phyloP scores from a whole-genome alignment of 2,888 invertebrate genomes.

The Euzophera pinguis region DNA sequence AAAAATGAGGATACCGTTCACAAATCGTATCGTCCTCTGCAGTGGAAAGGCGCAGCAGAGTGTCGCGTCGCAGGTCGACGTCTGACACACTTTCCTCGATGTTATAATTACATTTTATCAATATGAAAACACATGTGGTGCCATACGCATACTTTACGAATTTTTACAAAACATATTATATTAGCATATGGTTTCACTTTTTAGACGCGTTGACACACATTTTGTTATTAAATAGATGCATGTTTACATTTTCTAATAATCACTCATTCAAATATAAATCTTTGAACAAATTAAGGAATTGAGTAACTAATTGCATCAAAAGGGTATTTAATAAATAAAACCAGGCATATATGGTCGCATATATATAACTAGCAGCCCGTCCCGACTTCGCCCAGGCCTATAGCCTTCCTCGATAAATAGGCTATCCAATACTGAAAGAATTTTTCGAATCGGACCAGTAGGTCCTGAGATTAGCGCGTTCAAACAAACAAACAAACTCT shows the following conservation, averaged over 20 bases:
- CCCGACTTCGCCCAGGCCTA: too few relatives aligned
- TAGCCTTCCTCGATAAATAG: too few relatives aligned
- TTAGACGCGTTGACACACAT: slow-evolving; percentile 24
- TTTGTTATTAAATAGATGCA: slow-evolving; percentile 12
- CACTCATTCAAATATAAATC: slow-evolving; percentile 8
- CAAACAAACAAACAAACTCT: too few relatives aligned
- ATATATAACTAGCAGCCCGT: too few relatives aligned
- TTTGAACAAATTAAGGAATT: too few relatives aligned
- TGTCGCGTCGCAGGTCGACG: slow-evolving; percentile 40
- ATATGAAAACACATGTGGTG: slow-evolving; percentile 31
- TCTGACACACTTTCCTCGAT: slow-evolving; percentile 65
- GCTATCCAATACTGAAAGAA: too few relatives aligned
- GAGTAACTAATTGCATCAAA: too few relatives aligned
- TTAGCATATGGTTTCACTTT: slow-evolving; percentile 32
- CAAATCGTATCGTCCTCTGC: slow-evolving; percentile 5
- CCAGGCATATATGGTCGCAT: too few relatives aligned
- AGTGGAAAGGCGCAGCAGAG: slow-evolving; percentile 13
- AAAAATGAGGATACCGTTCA: too few relatives aligned
- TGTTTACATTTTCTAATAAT: slow-evolving; percentile 1
- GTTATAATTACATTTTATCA: slow-evolving; percentile 54
- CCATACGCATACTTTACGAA: slow-evolving; percentile 17
- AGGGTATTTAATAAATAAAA: too few relatives aligned
- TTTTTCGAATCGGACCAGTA: too few relatives aligned
- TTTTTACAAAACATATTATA: slow-evolving; percentile 24
- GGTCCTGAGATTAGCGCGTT: too few relatives aligned